These are phyloP conservation scores for Drosophila repletoides DNA, from an alignment of 1,140 invertebrate species.

Conservation along the genomic window DNA sequence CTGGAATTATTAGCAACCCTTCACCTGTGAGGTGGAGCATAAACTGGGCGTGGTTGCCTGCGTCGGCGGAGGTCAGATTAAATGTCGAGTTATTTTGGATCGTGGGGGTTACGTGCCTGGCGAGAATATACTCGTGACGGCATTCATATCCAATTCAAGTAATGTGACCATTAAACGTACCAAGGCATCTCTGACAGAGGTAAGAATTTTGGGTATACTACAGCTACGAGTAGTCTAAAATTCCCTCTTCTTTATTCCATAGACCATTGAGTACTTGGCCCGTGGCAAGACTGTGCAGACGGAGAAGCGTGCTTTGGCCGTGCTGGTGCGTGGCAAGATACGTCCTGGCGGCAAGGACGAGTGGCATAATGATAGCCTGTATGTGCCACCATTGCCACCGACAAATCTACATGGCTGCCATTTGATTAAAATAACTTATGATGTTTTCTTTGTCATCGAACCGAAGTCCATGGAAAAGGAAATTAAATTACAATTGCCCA, in stretches of 20 bases:
- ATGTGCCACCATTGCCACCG: conserved; percentile 96
- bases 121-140: conserved; percentile 93
- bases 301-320: conserved; percentile 93
- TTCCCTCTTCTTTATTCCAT: not conserved
- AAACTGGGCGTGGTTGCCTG: conserved; percentile 91
- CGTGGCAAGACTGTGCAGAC: conserved; percentile 93
- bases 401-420: conserved; percentile 97
- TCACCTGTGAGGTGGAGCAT: conserved; percentile 95
- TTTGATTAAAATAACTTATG: conserved; percentile 96
- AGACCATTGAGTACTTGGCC: conserved; percentile 95
- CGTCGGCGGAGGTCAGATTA: conserved; percentile 91
- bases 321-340: conserved; percentile 91
- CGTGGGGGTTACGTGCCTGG: conserved; percentile 96
- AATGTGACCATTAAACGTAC: conserved; percentile 90
- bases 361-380: conserved; percentile 95
- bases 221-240: too few species aligned
- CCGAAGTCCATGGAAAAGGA: conserved; percentile 96
- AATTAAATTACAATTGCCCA: conserved; percentile 95
- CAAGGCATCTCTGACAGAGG: conserved; percentile 90
- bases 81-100: conserved; percentile 92
- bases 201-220: conserved; percentile 67
- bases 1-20: conserved; percentile 90
- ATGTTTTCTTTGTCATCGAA: conserved; percentile 95
- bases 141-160: conserved; percentile 93
- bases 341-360: conserved; percentile 88